These are phyloP conservation scores for Chrysomela aeneicollis DNA, from an alignment of 2,888 invertebrate species.

Conservation along the genomic window DNA sequence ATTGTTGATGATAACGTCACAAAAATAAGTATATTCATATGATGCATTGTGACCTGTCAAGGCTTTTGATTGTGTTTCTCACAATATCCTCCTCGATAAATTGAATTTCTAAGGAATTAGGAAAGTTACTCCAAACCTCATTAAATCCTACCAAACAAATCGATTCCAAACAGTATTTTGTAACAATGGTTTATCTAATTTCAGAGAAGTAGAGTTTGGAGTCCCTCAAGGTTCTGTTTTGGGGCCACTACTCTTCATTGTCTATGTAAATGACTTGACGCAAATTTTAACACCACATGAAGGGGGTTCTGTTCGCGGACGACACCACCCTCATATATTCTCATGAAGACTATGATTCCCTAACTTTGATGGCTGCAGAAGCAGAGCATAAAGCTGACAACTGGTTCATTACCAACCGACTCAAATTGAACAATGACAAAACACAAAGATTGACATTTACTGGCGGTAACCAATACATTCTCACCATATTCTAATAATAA, in stretches of 20 bases:
- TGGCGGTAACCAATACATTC: not conserved
- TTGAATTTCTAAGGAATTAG: not conserved
- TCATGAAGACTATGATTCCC: not conserved
- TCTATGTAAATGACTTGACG: not conserved
- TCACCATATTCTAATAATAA: not conserved
- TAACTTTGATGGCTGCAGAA: not conserved
- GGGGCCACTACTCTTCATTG: constrained; percentile 2
- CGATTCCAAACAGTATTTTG: not conserved
- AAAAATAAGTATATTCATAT: too few species aligned
- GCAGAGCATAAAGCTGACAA: not conserved
- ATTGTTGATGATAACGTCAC: too few species aligned
- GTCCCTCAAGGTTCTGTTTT: constrained; percentile 6
- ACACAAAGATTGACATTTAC: too few species aligned
- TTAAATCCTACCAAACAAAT: not conserved
- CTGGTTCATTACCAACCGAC: not conserved
- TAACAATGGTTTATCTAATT: not conserved
- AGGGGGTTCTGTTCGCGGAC: too few species aligned
- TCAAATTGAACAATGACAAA: too few species aligned
- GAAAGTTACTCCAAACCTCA: not conserved
- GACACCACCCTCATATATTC: not conserved
- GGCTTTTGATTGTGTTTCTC: too few species aligned
- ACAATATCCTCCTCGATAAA: not conserved
- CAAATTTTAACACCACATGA: too few species aligned
- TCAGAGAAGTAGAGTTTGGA: not conserved
- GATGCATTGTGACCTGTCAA: too few species aligned